Base-by-base conservation (phyloP, 2,888 invertebrate species). In the Harpalus rufipes region DNA sequence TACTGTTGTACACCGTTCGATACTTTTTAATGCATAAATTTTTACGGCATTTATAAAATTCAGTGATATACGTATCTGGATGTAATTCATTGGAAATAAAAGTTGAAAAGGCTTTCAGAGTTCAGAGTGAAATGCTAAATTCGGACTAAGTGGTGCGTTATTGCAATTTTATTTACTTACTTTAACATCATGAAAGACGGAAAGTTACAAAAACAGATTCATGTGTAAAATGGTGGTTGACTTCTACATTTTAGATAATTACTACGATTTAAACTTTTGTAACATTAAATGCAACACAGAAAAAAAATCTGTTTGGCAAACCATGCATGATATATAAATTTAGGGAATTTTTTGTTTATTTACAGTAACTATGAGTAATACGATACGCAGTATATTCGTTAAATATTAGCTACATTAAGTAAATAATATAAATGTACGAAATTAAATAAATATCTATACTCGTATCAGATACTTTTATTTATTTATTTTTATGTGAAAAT, bases 31-130 rank as follows among this genome's bases (percentile, higher is more conserved):
- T 8, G 44, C 10, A 51, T 32, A 32, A 32, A 32, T 32, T 32
- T 6, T 32, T 51, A 1, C 10, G 44, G 6, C 44, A 12, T 51
- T 51, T 51, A 51, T 51, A 51, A 12, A 51, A 12, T 7, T 12
- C 44, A 12, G 44, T 39, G 32, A 68, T 32, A 39, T 39, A 10
- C 8, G 8, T 21, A 25, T n/a, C 21, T 78, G 14, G 41, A 59
- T 18, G 80, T 61, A 80, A 80, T 80, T 80, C 41, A 21, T 61
- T 61, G 79, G 76, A 79, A 79, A 79, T 32, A 80, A 80, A 80
- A 80, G 80, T 80, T 80, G 32, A 41, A 41, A 80, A 80, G 18
- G 61, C 80, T 80, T 80, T 80, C 41, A 61, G 18, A n/a, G 10
- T 5, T 8, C 6, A 63, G 61, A 39, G 25, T 10, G 18, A 74